These are phyloP conservation scores for Channa argus DNA, from an alignment of 2,113 vertebrate species.

Conservation along the genomic window DNA sequence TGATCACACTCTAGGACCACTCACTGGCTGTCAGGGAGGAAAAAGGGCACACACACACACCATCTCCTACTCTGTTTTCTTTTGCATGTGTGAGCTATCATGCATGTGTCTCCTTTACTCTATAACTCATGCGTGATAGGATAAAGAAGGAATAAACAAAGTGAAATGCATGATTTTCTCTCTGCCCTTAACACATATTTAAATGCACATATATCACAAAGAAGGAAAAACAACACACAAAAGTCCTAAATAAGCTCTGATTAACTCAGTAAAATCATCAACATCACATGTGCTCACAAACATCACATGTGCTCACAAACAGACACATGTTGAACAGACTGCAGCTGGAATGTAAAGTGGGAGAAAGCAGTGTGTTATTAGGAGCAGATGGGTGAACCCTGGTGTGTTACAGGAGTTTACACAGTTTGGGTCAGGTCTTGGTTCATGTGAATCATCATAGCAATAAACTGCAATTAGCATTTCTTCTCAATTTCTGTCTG, in stretches of 20 bases:
- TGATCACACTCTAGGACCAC: constrained; percentile 63
- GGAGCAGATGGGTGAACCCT: constrained; percentile 65
- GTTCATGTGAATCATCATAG: constrained; percentile 16
- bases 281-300: constrained; percentile 5
- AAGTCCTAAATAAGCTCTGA: constrained; percentile 7
- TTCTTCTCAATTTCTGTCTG: neutral
- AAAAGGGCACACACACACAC: neutral
- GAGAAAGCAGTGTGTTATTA: constrained; percentile 42
- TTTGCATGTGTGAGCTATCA: neutral
- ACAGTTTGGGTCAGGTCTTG: constrained; percentile 20
- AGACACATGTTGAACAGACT: constrained; percentile 58
- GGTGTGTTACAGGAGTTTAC: constrained; percentile 36
- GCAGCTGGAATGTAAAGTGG: constrained; percentile 48
- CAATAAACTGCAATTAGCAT: constrained; percentile 16
- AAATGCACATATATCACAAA: constrained; percentile 3
- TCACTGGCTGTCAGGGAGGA: constrained; percentile 58
- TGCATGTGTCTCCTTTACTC: constrained; percentile 3
- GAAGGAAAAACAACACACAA: constrained; percentile 18
- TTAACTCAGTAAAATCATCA: constrained; percentile 28
- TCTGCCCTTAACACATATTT: constrained; percentile 7
- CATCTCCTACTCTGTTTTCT: constrained; percentile 9
- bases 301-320: constrained; percentile 7
- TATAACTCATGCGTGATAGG: constrained; percentile 29
- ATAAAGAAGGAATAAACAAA: constrained; percentile 13
- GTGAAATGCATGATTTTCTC: neutral